These are phyloP conservation scores for Drosophila grimshawi DNA, from an alignment of 1,140 invertebrate species.

Conservation along the genomic window DNA sequence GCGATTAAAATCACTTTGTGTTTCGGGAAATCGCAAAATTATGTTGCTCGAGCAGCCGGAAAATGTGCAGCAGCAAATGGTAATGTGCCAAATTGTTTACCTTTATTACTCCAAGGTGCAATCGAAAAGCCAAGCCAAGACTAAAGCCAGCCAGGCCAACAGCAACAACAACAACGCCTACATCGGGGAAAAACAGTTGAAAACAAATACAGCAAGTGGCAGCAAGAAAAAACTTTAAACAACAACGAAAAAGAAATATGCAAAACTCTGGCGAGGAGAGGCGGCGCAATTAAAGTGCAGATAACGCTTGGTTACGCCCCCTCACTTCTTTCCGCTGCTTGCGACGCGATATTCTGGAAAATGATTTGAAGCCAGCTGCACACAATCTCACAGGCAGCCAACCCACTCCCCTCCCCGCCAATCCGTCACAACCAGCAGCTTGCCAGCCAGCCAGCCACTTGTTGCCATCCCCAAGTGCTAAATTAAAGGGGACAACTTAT, in stretches of 20 bases:
- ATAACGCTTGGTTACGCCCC: conserved; percentile 15
- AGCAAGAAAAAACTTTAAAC: conserved; percentile 10
- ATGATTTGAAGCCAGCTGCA: conserved; percentile 56
- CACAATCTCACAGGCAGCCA: not conserved
- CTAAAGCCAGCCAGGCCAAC: conserved; percentile 45
- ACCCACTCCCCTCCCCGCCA: not conserved
- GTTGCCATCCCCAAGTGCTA: not conserved
- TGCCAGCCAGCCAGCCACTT: conserved; percentile 7
- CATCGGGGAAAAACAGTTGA: conserved; percentile 4
- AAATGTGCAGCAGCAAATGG: conserved; percentile 57
- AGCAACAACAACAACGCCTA: conserved; percentile 23
- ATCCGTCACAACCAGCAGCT: not conserved
- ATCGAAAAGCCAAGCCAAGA: conserved; percentile 45
- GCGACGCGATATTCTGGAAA: conserved; percentile 62
- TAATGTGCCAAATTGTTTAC: conserved; percentile 21
- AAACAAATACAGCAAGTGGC: too few species aligned
- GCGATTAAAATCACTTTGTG: conserved; percentile 79
- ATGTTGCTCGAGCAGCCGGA: conserved; percentile 74
- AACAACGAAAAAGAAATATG: conserved; percentile 26
- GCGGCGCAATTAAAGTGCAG: conserved; percentile 69
- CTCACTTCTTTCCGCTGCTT: not conserved
- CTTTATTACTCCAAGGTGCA: conserved; percentile 53
- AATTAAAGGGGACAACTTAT: not conserved
- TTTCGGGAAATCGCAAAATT: conserved; percentile 77
- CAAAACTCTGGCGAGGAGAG: conserved; percentile 52